Conservation (phyloP, 2,888 invertebrate species). For the Saturnia pavonia region DNA sequence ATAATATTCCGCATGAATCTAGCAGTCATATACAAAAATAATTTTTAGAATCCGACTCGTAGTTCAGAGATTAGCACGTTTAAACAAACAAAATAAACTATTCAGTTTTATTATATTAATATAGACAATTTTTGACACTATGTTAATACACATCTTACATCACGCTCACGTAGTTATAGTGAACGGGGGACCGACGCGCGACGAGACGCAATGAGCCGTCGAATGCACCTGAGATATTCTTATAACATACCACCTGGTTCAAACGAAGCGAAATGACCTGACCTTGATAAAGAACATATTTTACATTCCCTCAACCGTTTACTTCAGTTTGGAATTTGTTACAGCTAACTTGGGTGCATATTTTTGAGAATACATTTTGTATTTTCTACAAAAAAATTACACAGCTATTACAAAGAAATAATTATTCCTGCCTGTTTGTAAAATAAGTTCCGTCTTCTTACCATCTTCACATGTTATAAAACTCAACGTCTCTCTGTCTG, state of each 20-base stretch:
- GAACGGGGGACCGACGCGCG: conserved; percentile 36
- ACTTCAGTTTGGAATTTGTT: neutral
- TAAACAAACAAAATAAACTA: too few species aligned
- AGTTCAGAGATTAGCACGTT: too few species aligned
- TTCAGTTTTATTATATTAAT: neutral
- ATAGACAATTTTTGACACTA: neutral
- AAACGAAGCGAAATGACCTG: conserved; percentile 18
- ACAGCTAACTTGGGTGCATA: neutral
- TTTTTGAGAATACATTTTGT: neutral
- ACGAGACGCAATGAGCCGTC: conserved; percentile 30
- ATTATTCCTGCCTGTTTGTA: too few species aligned
- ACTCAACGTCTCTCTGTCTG: too few species aligned
- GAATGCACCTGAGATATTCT: conserved; percentile 33
- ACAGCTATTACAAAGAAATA: too few species aligned
- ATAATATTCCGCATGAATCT: too few species aligned
- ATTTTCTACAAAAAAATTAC: too few species aligned
- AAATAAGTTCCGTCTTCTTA: too few species aligned
- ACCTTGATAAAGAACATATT: conserved; percentile 13
- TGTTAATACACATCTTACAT: neutral
- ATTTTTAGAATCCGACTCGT: too few species aligned
- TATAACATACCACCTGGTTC: conserved; percentile 12
- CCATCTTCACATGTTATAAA: too few species aligned
- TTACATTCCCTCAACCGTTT: neutral
- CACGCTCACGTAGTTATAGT: conserved; percentile 28
- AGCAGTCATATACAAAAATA: too few species aligned